Evolutionary conservation across 2,888 invertebrate species (phyloP), one percentile per base, ranked within the genome.

Genomic region (Hofmannophila pseudospretella): DNA sequence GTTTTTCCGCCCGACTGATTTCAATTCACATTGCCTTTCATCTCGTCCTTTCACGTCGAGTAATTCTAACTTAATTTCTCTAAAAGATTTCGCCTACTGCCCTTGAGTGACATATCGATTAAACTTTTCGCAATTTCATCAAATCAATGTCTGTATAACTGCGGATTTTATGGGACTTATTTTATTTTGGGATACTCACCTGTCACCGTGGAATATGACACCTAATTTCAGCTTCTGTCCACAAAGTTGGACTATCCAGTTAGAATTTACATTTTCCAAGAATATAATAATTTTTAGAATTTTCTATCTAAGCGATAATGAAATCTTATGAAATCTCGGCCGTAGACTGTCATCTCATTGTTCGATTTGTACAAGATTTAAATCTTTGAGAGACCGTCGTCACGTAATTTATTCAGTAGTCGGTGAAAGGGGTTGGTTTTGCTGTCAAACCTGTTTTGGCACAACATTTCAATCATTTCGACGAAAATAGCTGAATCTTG

Each of bases 21-120:
- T 36, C 23, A 39, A 31, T 36, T 13, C 25, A 33, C 9, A 16
- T 11, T 16, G 22, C 3, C 36, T 32, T 44, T 41, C 34, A 33
- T 34, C 40, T 27, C 36, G 36, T 16, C 13, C 16, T 33, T 35
- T 16, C 16, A 16, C 26, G 14, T 16, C 29, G 29, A 4, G 16
- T 28, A 30, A 22, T n/a, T 23, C 5, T n/a, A 9, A 9, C 40
- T 38, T 41, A 41, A 40, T 50, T 43, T 31, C 30, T 41, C 23
- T 32, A 43, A 38, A 43, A 43, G 14, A 43, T 39, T 41, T 38
- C 34, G 31, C 34, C 20, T 36, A 32, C 32, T 44, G 41, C 35
- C 44, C 44, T 55, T 55, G 63, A 65, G 47, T 61, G 69, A 61
- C 68, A 66, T 63, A 56, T 62, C 58, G 63, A 69, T 69, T 68